Conservation (phyloP, 37 sponge, comb jelly and placozoan genomes). For the Crambe crambe region DNA sequence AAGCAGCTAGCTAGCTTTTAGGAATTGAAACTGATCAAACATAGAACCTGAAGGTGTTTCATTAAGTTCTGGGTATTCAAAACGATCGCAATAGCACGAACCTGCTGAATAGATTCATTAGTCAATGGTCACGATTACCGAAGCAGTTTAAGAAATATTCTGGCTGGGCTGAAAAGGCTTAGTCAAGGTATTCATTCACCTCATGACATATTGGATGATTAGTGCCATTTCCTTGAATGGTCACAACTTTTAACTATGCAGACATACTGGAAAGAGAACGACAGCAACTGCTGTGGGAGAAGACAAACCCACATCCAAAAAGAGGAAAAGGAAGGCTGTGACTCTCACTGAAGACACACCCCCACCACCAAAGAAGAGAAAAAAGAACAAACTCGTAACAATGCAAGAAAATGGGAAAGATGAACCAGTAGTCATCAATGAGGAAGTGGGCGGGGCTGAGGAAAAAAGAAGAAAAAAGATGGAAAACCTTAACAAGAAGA, state of each 20-base stretch:
- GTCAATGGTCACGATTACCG: too few species aligned
- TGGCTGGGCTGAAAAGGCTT: too few species aligned
- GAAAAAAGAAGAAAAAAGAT: neutral
- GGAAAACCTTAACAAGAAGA: neutral
- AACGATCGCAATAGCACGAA: too few species aligned
- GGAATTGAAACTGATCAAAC: too few species aligned
- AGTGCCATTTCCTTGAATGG: neutral
- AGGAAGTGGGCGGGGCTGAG: neutral
- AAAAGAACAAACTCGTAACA: neutral
- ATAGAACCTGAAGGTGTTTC: too few species aligned
- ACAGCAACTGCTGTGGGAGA: neutral
- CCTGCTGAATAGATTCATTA: too few species aligned
- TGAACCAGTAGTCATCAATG: neutral
- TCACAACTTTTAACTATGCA: constrained; percentile 11
- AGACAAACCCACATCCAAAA: constrained; percentile 13
- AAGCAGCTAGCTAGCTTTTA: too few species aligned
- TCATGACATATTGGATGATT: too few species aligned
- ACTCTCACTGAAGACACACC: neutral
- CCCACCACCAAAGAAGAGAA: neutral
- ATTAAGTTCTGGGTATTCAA: too few species aligned
- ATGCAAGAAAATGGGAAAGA: neutral
- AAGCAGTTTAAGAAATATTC: too few species aligned
- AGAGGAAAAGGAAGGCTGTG: constrained; percentile 1
- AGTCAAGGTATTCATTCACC: too few species aligned
- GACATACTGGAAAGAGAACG: constrained; percentile 31